Evolutionary conservation across 2,888 invertebrate genomes (phyloP), one percentile per base, ranked within the genome.

Genomic region (Clunio marinus): DNA sequence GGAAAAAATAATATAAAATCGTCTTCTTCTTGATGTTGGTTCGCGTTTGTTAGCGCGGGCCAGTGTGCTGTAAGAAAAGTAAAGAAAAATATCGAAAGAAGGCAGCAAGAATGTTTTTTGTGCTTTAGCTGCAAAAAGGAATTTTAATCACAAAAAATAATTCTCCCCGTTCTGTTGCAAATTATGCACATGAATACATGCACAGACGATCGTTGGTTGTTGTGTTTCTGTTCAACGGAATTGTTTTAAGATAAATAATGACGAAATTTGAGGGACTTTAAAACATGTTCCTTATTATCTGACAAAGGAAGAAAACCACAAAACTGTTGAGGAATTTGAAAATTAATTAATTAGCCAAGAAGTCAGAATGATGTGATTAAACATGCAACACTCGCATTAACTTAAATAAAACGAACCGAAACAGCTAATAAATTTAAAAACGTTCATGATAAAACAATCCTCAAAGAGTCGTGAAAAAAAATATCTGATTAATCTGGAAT

Each of bases 121-220:
- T 15, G 25, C 41, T 46, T 13, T 46, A 65, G 63, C 46, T 65
- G 63, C 46, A 46, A 46, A 62, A 65, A 65, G 46, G 46, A 65
- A 65, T 46, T 65, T 65, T 65, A 65, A 65, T 62, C 62, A 65
- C 28, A 46, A 28, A 28, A 63, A 28, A n/a, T 62, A 25, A 25
- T 62, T 62, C 41, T 15, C 41, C n/a, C n/a, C n/a, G n/a, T n/a
- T 41, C 13, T 41, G 3, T 51, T 51, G 51, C 51, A 51, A 41
- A 41, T 41, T 41, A 41, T 41, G 51, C 20, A n/a, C 51, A 51
- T 41, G 41, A 5, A 51, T 22, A 51, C 24, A 51, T 22, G 24
- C 24, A 22, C 51, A 41, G n/a, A 15, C 13, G 10, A 15, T 41
- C 13, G 51, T 51, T 8, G 7, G 51, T 51, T 51, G 24, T 51